Evolutionary conservation across 2,113 vertebrate genomes (phyloP), one percentile per base, ranked within the genome.

Genomic region (Carassius carassius): DNA sequence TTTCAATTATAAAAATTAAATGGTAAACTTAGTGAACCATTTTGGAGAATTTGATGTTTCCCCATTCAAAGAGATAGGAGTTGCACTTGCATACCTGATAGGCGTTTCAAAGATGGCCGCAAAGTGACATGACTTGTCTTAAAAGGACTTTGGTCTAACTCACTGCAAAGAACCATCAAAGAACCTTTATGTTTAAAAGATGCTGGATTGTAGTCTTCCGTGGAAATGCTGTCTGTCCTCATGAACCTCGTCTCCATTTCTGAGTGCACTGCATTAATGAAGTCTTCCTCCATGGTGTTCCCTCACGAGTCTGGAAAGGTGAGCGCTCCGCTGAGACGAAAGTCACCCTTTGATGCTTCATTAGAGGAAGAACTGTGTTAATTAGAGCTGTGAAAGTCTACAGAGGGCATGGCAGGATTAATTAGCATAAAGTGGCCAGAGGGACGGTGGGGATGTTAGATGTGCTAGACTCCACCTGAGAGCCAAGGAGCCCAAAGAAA

Each of bases 351-450:
- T 44, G 21, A 56, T 81, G 78, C 74, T 56, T 83, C 80, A 86
- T 86, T 75, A 85, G 63, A 89, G 87, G 81, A 87, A 86, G 82
- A 85, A 91, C 51, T 49, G 32, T 88, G 83, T 92, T 94, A 94
- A 94, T 94, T 94, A 94, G 90, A 29, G 56, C 83, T 87, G 85
- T 85, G 89, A 86, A 88, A 92, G 91, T 91, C 93, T 91, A 90
- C 92, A 84, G 92, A 93, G 92, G 92, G 92, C 87, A 89, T 83
- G 80, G 21, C 90, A 62, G 86, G 90, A 90, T 92, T 94, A 94
- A 95, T 95, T 93, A 94, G 87, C 90, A 91, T 91, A 89, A 93
- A 89, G 89, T 87, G 90, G 90, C 92, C 90, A 56, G 86, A 89
- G 92, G 90, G 92, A 92, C 89, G 62, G 75, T 49, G 12, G 35